These are phyloP conservation scores for Chydorus sphaericus DNA, from an alignment of 2,888 invertebrate species.

Conservation along the genomic window DNA sequence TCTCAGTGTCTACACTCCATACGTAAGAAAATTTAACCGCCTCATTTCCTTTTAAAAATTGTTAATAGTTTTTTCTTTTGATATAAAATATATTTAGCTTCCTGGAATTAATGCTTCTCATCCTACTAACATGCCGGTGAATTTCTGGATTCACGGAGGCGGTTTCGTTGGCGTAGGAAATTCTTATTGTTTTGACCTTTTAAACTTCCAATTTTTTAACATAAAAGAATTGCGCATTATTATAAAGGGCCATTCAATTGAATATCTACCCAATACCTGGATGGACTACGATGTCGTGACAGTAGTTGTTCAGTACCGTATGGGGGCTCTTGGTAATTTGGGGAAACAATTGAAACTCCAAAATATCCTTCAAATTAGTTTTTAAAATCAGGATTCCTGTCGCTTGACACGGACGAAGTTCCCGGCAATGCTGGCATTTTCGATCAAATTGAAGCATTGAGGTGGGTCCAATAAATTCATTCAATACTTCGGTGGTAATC, in stretches of 20 bases:
- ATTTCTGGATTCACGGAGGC: slow-evolving; percentile 39
- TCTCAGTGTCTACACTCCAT: slow-evolving; percentile 13
- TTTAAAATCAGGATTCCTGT: slow-evolving; percentile 14
- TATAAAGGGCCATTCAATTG: slow-evolving; percentile 21
- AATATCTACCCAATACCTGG: slow-evolving; percentile 35
- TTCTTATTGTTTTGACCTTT: too few species aligned
- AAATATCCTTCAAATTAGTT: not conserved
- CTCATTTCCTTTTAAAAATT: not conserved
- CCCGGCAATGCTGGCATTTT: slow-evolving; percentile 17
- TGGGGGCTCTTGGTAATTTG: slow-evolving; percentile 34
- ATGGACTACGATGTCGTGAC: slow-evolving; percentile 36
- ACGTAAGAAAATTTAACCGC: not conserved
- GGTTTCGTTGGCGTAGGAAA: slow-evolving; percentile 34
- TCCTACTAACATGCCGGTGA: slow-evolving; percentile 27
- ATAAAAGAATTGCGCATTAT: too few species aligned
- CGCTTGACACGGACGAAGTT: slow-evolving; percentile 16
- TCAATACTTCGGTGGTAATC: slow-evolving; percentile 16
- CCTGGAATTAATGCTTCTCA: slow-evolving; percentile 6
- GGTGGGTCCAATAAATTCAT: slow-evolving; percentile 17
- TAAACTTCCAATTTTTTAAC: too few species aligned
- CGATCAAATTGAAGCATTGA: slow-evolving; percentile 17
- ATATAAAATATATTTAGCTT: not conserved
- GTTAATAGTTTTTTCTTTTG: not conserved
- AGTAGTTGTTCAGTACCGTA: slow-evolving; percentile 39
- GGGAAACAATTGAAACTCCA: not conserved